These are phyloP conservation scores for Seriola aureovittata DNA, from an alignment of 2,113 vertebrate genomes.

Conservation along the genomic window DNA sequence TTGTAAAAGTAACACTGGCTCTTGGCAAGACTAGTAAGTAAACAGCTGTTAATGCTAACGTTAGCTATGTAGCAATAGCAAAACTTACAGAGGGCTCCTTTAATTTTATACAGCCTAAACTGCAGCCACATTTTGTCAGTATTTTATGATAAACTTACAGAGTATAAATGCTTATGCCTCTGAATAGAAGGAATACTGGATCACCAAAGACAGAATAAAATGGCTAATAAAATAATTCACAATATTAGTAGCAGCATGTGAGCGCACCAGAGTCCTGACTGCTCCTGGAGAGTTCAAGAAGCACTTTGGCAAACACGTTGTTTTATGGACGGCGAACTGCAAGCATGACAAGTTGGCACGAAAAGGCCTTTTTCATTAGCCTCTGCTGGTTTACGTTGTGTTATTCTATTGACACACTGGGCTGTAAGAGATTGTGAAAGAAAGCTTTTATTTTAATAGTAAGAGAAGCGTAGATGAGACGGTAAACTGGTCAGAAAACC, in stretches of 20 bases:
- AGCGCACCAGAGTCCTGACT: conserved; percentile 13
- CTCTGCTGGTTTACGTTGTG: conserved; percentile 19
- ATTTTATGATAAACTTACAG: neutral
- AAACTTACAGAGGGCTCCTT: too few species aligned
- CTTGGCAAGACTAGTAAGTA: too few species aligned
- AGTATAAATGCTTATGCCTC: neutral
- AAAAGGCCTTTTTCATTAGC: conserved; percentile 39
- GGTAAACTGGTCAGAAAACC: neutral
- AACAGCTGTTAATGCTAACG: too few species aligned
- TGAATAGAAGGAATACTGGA: neutral
- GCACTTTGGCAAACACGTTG: conserved; percentile 17
- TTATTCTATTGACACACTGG: conserved; percentile 37
- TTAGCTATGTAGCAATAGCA: too few species aligned
- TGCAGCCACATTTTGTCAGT: neutral
- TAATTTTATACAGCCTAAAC: too few species aligned
- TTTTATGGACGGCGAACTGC: conserved; percentile 30
- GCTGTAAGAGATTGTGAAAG: neutral
- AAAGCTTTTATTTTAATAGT: conserved; percentile 20
- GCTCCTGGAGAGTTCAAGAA: conserved; percentile 39
- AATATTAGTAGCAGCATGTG: conserved; percentile 19
- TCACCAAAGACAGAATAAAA: conserved; percentile 46
- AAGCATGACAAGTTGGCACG: conserved; percentile 40
- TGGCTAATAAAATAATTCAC: conserved; percentile 14
- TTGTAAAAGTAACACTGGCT: too few species aligned
- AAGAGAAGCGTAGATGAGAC: conserved; percentile 1